These are phyloP conservation scores for Helicorthomorpha holstii DNA, from an alignment of 1,140 invertebrate genomes.

Conservation along the genomic window DNA sequence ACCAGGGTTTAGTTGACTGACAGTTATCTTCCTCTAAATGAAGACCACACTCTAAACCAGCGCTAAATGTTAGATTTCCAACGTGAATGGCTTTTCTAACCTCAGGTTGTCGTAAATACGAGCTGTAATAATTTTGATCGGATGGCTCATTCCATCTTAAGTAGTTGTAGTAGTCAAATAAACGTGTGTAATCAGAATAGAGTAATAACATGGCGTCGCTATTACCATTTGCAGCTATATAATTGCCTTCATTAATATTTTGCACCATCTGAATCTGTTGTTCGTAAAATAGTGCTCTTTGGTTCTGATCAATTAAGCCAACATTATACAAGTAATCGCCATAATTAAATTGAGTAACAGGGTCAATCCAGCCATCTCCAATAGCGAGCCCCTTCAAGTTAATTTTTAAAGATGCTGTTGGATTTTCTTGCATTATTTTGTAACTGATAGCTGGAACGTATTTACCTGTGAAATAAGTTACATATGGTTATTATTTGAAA, in stretches of 20 bases:
- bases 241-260: constrained; percentile 1
- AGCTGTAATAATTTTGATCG: constrained; percentile 24
- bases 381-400: constrained; percentile 42
- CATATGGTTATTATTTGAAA: too few relatives aligned
- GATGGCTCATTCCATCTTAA: constrained; percentile 37
- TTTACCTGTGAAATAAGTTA: too few relatives aligned
- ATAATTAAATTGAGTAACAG: constrained; percentile 56
- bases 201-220: constrained; percentile 55
- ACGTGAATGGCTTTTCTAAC: constrained; percentile 61
- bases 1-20: constrained; percentile 32
- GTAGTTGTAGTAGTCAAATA: constrained; percentile 62
- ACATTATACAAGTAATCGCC: constrained; percentile 64
- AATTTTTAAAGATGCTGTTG: neutral
- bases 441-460: neutral
- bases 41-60: constrained; percentile 19
- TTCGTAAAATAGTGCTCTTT: constrained; percentile 36
- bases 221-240: constrained; percentile 11
- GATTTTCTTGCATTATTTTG: neutral
- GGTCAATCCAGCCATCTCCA: constrained; percentile 70
- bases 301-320: constrained; percentile 53
- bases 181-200: constrained; percentile 45
- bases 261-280: constrained; percentile 28
- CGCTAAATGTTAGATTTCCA: constrained; percentile 51
- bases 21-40: constrained; percentile 25
- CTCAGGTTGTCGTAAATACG: constrained; percentile 25